Evolutionary conservation across 2,888 invertebrate species (phyloP).

Genomic region (Hoplodrina blanda): DNA sequence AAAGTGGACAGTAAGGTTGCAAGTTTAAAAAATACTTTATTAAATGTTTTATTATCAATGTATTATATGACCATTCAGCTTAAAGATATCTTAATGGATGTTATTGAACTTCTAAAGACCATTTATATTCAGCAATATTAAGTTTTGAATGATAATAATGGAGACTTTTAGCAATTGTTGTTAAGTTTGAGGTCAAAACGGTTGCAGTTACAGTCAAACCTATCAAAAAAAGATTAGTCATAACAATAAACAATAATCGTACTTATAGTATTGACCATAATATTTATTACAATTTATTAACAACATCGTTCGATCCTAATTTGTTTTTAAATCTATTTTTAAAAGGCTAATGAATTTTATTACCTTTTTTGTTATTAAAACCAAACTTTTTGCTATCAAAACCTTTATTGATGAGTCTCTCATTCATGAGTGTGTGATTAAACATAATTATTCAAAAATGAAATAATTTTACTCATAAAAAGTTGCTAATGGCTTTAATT

Average conservation of each 20-base stretch:
- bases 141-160: slow-evolving; percentile 1
- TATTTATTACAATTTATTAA: background rate
- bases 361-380: background rate
- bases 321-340: slow-evolving; percentile 26
- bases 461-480: slow-evolving; percentile 26
- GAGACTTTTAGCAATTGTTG: slow-evolving; percentile 25
- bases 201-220: slow-evolving; percentile 15
- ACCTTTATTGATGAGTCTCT: slow-evolving; percentile 4
- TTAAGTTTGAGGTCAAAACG: slow-evolving; percentile 34
- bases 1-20: slow-evolving; percentile 24
- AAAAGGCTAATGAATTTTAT: slow-evolving; percentile 12
- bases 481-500: slow-evolving; percentile 41
- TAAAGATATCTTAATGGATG: background rate
- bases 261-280: slow-evolving; percentile 12
- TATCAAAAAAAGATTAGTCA: slow-evolving; percentile 28
- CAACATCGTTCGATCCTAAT: slow-evolving; percentile 23
- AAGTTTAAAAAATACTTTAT: slow-evolving; percentile 12
- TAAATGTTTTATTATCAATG: slow-evolving; percentile 18
- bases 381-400: background rate
- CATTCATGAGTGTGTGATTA: no score
- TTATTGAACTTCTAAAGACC: slow-evolving; percentile 4
- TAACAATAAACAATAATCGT: slow-evolving; percentile 1
- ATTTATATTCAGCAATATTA: background rate
- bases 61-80: background rate
- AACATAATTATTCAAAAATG: slow-evolving; percentile 12